Base-by-base conservation (phyloP, 1,140 invertebrate genomes). In the Apis dorsata region DNA sequence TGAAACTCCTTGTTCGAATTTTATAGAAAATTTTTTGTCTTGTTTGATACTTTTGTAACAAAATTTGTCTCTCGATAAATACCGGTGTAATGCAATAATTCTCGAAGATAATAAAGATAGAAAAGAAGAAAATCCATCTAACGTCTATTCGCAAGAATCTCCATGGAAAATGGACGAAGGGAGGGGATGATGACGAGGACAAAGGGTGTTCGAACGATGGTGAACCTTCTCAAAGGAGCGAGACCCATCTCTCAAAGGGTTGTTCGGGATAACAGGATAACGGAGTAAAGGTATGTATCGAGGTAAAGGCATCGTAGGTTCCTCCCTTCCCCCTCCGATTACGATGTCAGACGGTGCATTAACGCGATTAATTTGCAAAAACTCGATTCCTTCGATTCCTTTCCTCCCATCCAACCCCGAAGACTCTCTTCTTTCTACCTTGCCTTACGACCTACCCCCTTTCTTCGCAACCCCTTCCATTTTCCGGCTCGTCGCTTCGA, bases 281-380 rank as follows among this genome's bases (percentile, higher is more conserved):
- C 19, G 13, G 21, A 79, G 66, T 63, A 72, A 81, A 71, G 66
- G 60, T 15, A 34, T 59, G 34, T 17, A 57, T 65, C 13, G 28
- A 82, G 59, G 51, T 19, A 68, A 68, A 80, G 28, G 51, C 59
- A 34, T 73, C 28, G 62, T 79, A 83, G 49, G 3, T 34, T 83
- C 21, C 49, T 24, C 73, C 55, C 75, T 57, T 2, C 3, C 34
- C 34, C 34, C 34, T 34, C 34, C 69, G n/a, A 75, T 53, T 63
- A 60, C 63, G 24, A 2, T 59, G 63, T 81, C 73, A 69, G 70
- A 57, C 62, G 60, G 63, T 83, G 79, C 82, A 88, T 89, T 88
- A 89, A 90, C 70, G 76, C 84, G 83, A 90, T 89, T 90, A 87
- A 84, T 87, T 87, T 77, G 55, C 71, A 28, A 49, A 78, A 79